A percentile compares a stretch with the other conserved stretches of the same genome.
phyloP scores from a whole-genome alignment of 2,113 vertebrate genomes.

The Epinephelus fuscoguttatus region DNA sequence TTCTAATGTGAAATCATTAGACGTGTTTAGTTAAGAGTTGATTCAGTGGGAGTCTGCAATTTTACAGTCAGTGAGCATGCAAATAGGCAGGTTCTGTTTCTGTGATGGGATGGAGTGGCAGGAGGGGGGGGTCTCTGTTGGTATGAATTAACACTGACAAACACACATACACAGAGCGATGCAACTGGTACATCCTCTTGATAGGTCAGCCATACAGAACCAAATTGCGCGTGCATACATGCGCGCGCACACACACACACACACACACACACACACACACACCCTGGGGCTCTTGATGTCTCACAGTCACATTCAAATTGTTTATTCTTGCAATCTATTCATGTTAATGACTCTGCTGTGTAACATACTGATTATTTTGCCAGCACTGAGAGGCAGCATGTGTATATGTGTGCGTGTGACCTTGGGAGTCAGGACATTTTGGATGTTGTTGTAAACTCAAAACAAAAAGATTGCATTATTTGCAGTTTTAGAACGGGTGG shows the following conservation, averaged over 20 bases:
- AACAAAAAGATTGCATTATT: too few species aligned
- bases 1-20: slow-evolving; percentile 73
- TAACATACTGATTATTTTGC: slow-evolving; percentile 44
- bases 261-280: slow-evolving; percentile 35
- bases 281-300: slow-evolving; percentile 33
- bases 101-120: slow-evolving; percentile 49
- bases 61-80: slow-evolving; percentile 82
- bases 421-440: neutral
- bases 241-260: neutral
- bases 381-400: neutral
- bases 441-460: too few species aligned
- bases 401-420: slow-evolving; percentile 10
- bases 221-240: too few species aligned
- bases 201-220: neutral
- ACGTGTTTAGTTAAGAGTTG: slow-evolving; percentile 77
- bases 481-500: too few species aligned
- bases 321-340: slow-evolving; percentile 44
- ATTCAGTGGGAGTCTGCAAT: slow-evolving; percentile 78
- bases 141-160: slow-evolving; percentile 42
- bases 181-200: too few species aligned
- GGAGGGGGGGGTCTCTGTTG: slow-evolving; percentile 42
- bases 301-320: slow-evolving; percentile 52
- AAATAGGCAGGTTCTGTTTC: slow-evolving; percentile 72
- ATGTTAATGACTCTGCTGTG: slow-evolving; percentile 51
- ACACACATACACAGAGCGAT: slow-evolving; percentile 7